Evolutionary conservation across 2,797 vertebrate genomes (phyloP), one percentile per base, ranked within the genome.

Genomic region (Distichodus sexfasciatus): DNA sequence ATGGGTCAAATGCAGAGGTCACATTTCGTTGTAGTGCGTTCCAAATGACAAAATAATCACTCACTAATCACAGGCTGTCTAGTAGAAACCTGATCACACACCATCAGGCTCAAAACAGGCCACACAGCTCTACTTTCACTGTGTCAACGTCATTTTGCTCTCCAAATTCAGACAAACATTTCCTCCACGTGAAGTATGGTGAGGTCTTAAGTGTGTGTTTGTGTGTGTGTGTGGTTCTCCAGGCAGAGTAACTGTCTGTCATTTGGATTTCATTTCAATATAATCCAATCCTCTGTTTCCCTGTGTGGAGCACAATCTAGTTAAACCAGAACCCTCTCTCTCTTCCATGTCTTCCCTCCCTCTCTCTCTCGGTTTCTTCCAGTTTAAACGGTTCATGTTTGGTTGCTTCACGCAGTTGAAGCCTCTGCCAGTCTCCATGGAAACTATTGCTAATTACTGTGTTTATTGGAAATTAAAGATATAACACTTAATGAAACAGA

Each of bases 401-500:
- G 77, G 88, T 90, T 90, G 89, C 89, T 88, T 86, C 89, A 85
- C 77, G 87, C 81, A 82, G 87, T 86, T 77, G 31, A 82, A 87
- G 84, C 89, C 86, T 82, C 83, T 76, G 75, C 81, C 26, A 47
- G 86, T 92, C 88, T 90, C 88, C 77, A 79, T 76, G 87, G 90
- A 91, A 89, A 89, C 87, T 83, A 84, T 74, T 75, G 81, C 87
- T 92, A 92, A 92, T 91, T 91, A 90, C 88, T 84, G 87, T 89
- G 90, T 91, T 90, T 91, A 91, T 91, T 90, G 89, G 89, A 91
- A 90, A 91, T 92, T 91, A 92, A 91, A 91, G 90, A 91, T 88
- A 91, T 87, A 90, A 88, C 86, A 81, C 85, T 85, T 91, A 91
- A 90, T 91, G 90, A 91, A 91, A 90, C 86, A 86, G 84, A 73